Base-by-base conservation (phyloP, 2,113 vertebrate genomes). In the Orycteropus afer region DNA sequence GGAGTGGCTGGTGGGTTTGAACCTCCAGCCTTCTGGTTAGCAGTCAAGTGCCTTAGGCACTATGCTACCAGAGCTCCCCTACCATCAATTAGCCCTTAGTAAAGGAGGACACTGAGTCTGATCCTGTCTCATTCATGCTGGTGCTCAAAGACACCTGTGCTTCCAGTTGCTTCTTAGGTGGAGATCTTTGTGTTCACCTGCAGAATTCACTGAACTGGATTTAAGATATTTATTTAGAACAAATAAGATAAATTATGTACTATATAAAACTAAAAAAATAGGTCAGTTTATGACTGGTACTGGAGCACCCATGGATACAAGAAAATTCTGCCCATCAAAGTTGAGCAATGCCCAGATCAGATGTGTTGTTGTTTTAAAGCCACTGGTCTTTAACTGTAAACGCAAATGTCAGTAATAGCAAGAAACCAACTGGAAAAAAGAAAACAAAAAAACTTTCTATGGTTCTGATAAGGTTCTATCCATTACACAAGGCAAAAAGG, bases 311-410 rank as follows among this genome's bases (percentile, higher is more conserved):
- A 40, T 65, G 45, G 61, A 93, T 23, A 73, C 17, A 15, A 51
- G 67, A 94, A 79, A 92, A 63, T 45, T 51, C 63, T 69, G n/a
- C 42, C 42, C 71, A 69, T 32, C 11, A 4, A 59, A 12, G 55
- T 2, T 42, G 55, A 83, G 65, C 13, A 37, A 87, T 20, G 20
- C 61, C n/a, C 12, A 20, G 22, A 40, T 47, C 8, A 40, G 85
- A 25, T 0, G 0, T 17, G 4, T 17, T 76, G 32, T 32, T 47
- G 12, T 13, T 47, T 18, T 67, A 18, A 11, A 40, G 57, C 17
- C 47, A 40, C 4, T 18, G 40, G 47, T 55, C 15, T 85, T 87
- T 14, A 65, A 65, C 83, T 47, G 13, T 29, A 65, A 83, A 85
- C 53, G 37, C 42, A 47, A 92, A 74, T 34, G 47, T 69, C 55